Conservation (phyloP, 2,113 vertebrate species). For the Centrocercus urophasianus region DNA sequence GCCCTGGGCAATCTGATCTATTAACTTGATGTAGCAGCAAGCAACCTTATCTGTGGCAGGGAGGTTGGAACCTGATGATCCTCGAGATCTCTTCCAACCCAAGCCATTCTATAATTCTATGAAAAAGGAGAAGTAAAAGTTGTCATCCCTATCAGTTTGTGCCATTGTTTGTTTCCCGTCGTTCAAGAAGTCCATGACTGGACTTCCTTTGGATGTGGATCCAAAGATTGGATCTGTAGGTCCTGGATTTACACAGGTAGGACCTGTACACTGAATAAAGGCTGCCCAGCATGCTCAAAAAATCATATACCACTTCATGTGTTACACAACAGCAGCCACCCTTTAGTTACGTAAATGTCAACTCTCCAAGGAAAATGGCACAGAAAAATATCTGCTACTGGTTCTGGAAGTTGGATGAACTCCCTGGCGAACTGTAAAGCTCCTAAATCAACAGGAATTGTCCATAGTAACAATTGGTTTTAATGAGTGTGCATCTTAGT, state of each 20-base stretch:
- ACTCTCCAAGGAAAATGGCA: background rate
- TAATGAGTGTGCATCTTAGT: background rate
- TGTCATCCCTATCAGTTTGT: background rate
- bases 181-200: background rate
- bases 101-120: no score
- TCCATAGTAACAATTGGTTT: conserved; percentile 9
- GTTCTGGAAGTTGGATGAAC: background rate
- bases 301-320: background rate
- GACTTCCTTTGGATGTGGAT: background rate
- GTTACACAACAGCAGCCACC: background rate
- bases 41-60: no score
- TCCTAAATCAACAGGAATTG: conserved; percentile 28
- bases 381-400: background rate
- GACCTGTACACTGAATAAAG: background rate
- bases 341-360: background rate
- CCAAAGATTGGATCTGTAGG: background rate
- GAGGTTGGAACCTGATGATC: no score
- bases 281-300: background rate
- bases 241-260: background rate
- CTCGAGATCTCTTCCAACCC: no score
- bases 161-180: background rate
- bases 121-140: background rate
- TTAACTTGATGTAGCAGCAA: no score
- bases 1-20: no score
- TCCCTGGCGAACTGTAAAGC: background rate